Evolutionary conservation across 2,888 invertebrate genomes (phyloP).

Genomic region (Lasioglossum morio): DNA sequence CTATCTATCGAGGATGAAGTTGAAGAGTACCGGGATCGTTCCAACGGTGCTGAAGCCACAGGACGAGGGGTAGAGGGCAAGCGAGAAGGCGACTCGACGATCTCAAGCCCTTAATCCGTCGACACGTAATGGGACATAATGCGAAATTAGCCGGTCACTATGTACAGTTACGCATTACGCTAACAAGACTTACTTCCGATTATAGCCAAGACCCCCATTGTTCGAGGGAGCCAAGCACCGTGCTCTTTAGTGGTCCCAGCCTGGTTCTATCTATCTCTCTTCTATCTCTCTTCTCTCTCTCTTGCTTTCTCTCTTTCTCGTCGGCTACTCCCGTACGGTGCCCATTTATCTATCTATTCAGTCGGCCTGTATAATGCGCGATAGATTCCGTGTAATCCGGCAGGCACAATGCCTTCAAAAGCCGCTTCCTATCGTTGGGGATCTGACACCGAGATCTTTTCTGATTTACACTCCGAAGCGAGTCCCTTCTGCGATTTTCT

Average conservation of each 20-base stretch:
- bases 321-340: conserved; percentile 72
- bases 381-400: conserved; percentile 80
- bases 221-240: conserved; percentile 75
- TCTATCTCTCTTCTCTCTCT: neutral
- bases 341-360: conserved; percentile 81
- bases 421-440: conserved; percentile 46
- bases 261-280: neutral
- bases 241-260: conserved; percentile 72
- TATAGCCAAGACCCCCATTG: conserved; percentile 78
- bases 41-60: neutral
- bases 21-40: neutral
- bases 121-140: conserved; percentile 73
- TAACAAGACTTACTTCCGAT: conserved; percentile 83
- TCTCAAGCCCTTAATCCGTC: conserved; percentile 67
- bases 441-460: conserved; percentile 59
- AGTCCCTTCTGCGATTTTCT: neutral
- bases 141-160: conserved; percentile 79
- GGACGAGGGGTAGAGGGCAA: conserved; percentile 2
- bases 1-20: neutral
- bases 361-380: conserved; percentile 77
- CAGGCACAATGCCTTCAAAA: conserved; percentile 64
- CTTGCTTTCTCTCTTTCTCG: conserved; percentile 30
- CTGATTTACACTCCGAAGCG: conserved; percentile 46
- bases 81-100: conserved; percentile 2
- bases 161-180: conserved; percentile 82